These are phyloP conservation scores for Phyllostomus hastatus DNA, from an alignment of 2,113 vertebrate species.

Conservation along the genomic window DNA sequence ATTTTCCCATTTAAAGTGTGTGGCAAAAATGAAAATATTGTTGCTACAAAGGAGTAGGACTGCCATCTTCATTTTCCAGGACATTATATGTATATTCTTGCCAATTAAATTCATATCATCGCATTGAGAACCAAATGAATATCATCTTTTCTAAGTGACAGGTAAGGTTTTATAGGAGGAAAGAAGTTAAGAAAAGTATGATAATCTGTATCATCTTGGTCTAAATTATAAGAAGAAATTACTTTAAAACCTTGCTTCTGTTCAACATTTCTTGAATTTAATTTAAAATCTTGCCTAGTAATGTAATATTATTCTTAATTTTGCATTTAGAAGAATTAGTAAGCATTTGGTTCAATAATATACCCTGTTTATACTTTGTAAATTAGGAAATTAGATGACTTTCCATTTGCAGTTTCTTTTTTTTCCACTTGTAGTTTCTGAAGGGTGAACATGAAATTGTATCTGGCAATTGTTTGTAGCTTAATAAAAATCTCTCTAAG, in stretches of 20 bases:
- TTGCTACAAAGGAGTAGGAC: background rate
- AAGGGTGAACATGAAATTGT: constrained; percentile 51
- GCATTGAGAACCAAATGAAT: background rate
- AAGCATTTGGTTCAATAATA: constrained; percentile 69
- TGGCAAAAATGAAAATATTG: background rate
- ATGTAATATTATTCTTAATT: constrained; percentile 63
- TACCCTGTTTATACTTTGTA: constrained; percentile 65
- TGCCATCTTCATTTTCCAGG: background rate
- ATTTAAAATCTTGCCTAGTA: constrained; percentile 64
- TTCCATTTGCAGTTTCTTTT: too few species aligned
- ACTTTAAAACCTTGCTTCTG: background rate
- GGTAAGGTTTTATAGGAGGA: background rate
- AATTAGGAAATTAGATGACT: constrained; percentile 68
- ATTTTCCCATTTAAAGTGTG: background rate
- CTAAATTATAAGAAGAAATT: background rate
- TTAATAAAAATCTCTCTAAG: background rate
- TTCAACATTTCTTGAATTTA: constrained; percentile 67
- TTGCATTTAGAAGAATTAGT: constrained; percentile 59
- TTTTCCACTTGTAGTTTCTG: constrained; percentile 67
- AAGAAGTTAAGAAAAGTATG: background rate
- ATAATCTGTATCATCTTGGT: background rate
- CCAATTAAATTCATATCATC: background rate
- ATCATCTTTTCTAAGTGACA: background rate
- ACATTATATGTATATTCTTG: background rate
- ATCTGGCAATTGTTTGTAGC: constrained; percentile 17